Evolutionary conservation across 1,140 invertebrate species (phyloP).

Genomic region (Yoshiicerus persimilis): DNA sequence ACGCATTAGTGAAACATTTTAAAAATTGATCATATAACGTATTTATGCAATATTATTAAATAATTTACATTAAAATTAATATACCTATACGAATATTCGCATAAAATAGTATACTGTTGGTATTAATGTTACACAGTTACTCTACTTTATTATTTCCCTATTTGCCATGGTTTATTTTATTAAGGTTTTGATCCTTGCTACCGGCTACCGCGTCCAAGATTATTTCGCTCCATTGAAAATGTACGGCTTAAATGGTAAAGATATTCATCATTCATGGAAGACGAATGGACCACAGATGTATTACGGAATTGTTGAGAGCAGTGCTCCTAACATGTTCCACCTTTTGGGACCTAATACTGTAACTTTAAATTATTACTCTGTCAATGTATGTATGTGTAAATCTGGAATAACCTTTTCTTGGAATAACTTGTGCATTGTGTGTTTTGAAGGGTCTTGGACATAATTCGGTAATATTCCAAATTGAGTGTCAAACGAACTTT

Average conservation of each 20-base stretch:
- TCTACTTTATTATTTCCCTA: no score
- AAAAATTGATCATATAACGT: no score
- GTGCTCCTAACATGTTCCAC: not conserved
- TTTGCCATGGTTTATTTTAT: not conserved
- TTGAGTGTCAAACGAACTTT: slow-evolving; percentile 41
- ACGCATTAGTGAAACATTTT: not conserved
- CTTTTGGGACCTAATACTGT: not conserved
- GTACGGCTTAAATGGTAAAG: not conserved
- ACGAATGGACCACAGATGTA: not conserved
- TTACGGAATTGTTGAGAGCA: not conserved
- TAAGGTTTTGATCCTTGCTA: slow-evolving; percentile 37
- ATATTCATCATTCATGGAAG: slow-evolving; percentile 8
- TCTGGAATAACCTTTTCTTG: not conserved
- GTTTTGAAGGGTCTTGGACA: slow-evolving; percentile 6
- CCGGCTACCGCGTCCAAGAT: slow-evolving; percentile 36
- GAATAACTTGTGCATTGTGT: not conserved
- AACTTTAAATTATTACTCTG: not conserved
- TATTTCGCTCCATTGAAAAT: slow-evolving; percentile 37
- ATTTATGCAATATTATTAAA: not conserved
- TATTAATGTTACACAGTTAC: no score
- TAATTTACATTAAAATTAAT: no score
- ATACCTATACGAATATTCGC: no score
- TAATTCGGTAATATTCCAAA: slow-evolving; percentile 33
- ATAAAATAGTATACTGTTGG: no score
- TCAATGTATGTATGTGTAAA: not conserved